A percentile compares a stretch with the other conserved stretches of the same genome.
phyloP scores from a whole-genome alignment of 1,140 invertebrate genomes.

The Drosophila melanica region DNA sequence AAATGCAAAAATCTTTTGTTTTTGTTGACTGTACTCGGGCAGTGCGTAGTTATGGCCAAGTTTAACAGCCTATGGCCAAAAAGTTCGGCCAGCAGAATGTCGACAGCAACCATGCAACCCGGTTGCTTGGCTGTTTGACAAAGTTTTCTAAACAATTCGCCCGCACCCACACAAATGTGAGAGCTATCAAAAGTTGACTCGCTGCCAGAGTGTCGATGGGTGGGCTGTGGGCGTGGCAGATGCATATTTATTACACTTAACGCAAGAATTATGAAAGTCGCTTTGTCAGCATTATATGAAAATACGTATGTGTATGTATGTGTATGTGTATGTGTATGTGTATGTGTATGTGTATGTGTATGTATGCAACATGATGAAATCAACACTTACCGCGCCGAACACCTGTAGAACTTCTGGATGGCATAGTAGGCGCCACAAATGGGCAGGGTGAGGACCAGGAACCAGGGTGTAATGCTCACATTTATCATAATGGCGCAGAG shows the following conservation, averaged over 20 bases:
- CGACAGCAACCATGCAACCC: constrained; percentile 20
- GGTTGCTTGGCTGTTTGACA: not conserved
- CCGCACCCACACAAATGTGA: not conserved
- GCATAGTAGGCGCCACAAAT: constrained; percentile 88
- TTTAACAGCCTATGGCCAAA: constrained; percentile 44
- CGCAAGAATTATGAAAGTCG: constrained; percentile 41
- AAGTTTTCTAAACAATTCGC: constrained; percentile 33
- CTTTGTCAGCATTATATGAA: constrained; percentile 42
- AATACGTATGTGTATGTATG: constrained; percentile 11
- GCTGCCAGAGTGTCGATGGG: no score
- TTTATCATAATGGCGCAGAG: constrained; percentile 90
- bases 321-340: not conserved
- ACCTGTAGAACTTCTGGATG: constrained; percentile 89
- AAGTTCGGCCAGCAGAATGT: constrained; percentile 38
- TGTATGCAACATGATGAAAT: not conserved
- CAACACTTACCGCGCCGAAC: constrained; percentile 87
- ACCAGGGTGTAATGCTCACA: constrained; percentile 89
- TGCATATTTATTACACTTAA: constrained; percentile 41
- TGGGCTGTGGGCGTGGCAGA: constrained; percentile 10
- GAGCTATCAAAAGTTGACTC: constrained; percentile 25
- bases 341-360: not conserved
- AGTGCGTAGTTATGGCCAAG: constrained; percentile 28
- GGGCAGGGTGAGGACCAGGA: constrained; percentile 87
- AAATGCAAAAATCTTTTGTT: constrained; percentile 47
- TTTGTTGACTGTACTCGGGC: constrained; percentile 13